Conservation (phyloP, 2,797 vertebrate species). For the Acestrorhynchus altus region DNA sequence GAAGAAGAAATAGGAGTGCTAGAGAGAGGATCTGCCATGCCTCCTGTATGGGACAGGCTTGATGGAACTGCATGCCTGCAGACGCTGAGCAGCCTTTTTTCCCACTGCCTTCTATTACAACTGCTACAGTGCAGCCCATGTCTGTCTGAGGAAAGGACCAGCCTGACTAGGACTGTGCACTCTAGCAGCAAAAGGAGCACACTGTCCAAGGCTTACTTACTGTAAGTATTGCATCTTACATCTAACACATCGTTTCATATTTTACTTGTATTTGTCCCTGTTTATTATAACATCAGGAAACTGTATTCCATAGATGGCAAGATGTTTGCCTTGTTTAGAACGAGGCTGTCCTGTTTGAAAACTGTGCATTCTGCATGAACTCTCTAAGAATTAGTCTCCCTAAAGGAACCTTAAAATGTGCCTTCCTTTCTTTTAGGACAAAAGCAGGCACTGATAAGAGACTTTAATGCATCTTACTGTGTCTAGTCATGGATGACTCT, state of each 20-base stretch:
- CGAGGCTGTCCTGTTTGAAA: neutral
- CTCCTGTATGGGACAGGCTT: conserved; percentile 51
- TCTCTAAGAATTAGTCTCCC: neutral
- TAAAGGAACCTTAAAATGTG: conserved; percentile 15
- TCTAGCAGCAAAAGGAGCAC: conserved; percentile 23
- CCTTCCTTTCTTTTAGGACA: conserved; percentile 47
- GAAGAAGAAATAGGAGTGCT: neutral
- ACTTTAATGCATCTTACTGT: conserved; percentile 44
- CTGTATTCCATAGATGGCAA: neutral
- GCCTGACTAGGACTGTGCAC: conserved; percentile 25
- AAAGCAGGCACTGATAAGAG: conserved; percentile 46
- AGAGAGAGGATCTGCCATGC: conserved; percentile 43
- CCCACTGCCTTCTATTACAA: conserved; percentile 44
- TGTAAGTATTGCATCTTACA: conserved; percentile 40
- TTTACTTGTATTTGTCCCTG: neutral
- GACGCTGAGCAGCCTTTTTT: conserved; percentile 34
- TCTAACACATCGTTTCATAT: neutral
- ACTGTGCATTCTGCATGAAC: neutral
- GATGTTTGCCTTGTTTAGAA: neutral
- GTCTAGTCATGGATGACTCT: conserved; percentile 56
- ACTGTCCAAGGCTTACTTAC: neutral
- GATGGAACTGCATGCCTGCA: conserved; percentile 54
- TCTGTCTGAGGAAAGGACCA: conserved; percentile 35
- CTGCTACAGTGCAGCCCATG: conserved; percentile 38
- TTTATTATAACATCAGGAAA: neutral